These are phyloP conservation scores for Helostoma temminkii DNA, from an alignment of 2,797 vertebrate species.

Conservation along the genomic window DNA sequence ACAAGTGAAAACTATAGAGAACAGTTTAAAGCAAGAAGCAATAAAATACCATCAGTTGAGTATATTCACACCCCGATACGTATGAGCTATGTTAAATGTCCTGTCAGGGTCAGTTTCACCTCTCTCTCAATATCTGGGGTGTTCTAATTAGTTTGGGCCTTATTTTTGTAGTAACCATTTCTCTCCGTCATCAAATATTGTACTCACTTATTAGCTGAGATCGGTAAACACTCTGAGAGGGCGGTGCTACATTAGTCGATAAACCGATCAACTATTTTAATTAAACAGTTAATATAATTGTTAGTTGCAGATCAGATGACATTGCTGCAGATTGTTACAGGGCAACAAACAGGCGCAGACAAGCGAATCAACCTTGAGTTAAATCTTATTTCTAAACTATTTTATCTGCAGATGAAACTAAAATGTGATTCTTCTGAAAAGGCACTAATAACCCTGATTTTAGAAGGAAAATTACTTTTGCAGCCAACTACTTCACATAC, in stretches of 20 bases:
- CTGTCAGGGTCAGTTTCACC: slow-evolving; percentile 23
- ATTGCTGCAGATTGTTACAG: not conserved
- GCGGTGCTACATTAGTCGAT: not conserved
- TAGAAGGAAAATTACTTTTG: no score
- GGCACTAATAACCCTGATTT: no score
- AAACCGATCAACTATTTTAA: no score
- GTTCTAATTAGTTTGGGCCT: not conserved
- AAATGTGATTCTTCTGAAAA: no score
- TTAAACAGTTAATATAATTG: not conserved
- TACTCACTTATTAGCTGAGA: not conserved
- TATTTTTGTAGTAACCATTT: not conserved
- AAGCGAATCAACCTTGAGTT: no score
- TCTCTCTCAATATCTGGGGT: slow-evolving; percentile 12
- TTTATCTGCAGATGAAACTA: no score
- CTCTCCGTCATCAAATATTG: not conserved
- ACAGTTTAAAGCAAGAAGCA: not conserved
- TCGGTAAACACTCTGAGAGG: not conserved
- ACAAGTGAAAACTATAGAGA: slow-evolving; percentile 43
- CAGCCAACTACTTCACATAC: no score
- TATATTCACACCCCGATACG: not conserved
- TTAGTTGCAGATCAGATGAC: not conserved
- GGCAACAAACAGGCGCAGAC: no score
- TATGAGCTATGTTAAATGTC: not conserved
- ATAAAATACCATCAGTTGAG: slow-evolving; percentile 11
- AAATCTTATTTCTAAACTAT: no score